phyloP scores from a whole-genome alignment of 2,888 invertebrate genomes.

The Pelosia muscerda region DNA sequence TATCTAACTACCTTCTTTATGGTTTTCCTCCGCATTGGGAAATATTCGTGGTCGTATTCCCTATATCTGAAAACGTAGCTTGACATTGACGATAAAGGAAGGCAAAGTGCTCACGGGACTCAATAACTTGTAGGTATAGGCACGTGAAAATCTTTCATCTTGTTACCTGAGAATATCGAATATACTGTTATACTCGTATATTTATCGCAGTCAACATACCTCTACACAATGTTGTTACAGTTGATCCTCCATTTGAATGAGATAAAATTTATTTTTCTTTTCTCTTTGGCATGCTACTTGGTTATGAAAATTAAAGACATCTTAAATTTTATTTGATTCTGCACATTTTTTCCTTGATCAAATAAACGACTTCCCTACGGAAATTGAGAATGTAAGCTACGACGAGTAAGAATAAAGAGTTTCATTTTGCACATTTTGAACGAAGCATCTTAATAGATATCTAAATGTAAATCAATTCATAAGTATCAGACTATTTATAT shows the following conservation, averaged over 20 bases:
- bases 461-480: background rate
- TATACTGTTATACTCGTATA: background rate
- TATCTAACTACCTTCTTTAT: conserved; percentile 76
- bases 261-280: no score
- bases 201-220: background rate
- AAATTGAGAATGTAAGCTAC: background rate
- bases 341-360: conserved; percentile 4
- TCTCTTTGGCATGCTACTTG: background rate
- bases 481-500: no score
- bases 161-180: conserved; percentile 36
- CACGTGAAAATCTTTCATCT: conserved; percentile 43
- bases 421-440: background rate
- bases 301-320: background rate
- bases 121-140: conserved; percentile 40
- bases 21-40: conserved; percentile 65
- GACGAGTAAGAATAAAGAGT: background rate
- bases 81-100: conserved; percentile 44
- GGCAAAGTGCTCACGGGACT: conserved; percentile 37
- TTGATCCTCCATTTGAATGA: background rate
- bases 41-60: conserved; percentile 58
- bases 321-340: conserved; percentile 1
- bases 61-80: conserved; percentile 41
- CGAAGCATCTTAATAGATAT: background rate
- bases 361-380: background rate
- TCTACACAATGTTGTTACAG: background rate